Conservation (phyloP, 35 echinoderm and acorn worm genomes). For the Acanthaster planci region DNA sequence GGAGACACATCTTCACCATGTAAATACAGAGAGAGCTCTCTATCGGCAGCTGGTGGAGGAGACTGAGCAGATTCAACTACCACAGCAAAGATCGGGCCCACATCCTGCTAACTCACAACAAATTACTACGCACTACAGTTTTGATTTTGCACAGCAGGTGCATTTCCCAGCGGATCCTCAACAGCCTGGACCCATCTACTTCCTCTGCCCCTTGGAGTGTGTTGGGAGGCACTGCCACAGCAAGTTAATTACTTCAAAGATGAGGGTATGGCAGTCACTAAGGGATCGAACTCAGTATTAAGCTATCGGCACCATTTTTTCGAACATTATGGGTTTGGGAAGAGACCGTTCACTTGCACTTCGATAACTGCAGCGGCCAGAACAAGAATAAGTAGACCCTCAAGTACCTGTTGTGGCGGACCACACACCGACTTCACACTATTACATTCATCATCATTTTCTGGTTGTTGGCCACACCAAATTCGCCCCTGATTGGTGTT, state of each 20-base stretch:
- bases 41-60: slow-evolving; percentile 7
- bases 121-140: not conserved
- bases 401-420: not conserved
- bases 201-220: slow-evolving; percentile 53
- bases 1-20: slow-evolving; percentile 6
- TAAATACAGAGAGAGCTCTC: not conserved
- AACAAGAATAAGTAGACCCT: not conserved
- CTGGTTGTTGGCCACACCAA: slow-evolving; percentile 60
- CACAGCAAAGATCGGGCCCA: too few species aligned
- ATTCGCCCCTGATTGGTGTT: slow-evolving; percentile 61
- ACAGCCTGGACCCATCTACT: slow-evolving; percentile 62
- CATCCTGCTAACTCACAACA: not conserved
- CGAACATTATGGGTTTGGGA: not conserved
- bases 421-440: slow-evolving; percentile 11
- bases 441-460: slow-evolving; percentile 34
- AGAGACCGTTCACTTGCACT: not conserved
- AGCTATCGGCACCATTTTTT: slow-evolving; percentile 43
- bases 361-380: slow-evolving; percentile 22
- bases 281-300: slow-evolving; percentile 25
- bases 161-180: slow-evolving; percentile 49
- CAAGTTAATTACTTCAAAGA: slow-evolving; percentile 60
- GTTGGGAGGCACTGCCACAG: slow-evolving; percentile 57
- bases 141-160: slow-evolving; percentile 47
- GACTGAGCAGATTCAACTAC: not conserved
- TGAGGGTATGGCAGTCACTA: slow-evolving; percentile 32